These are phyloP conservation scores for Cepphus grylle DNA, from an alignment of 2,113 vertebrate genomes.

Conservation along the genomic window DNA sequence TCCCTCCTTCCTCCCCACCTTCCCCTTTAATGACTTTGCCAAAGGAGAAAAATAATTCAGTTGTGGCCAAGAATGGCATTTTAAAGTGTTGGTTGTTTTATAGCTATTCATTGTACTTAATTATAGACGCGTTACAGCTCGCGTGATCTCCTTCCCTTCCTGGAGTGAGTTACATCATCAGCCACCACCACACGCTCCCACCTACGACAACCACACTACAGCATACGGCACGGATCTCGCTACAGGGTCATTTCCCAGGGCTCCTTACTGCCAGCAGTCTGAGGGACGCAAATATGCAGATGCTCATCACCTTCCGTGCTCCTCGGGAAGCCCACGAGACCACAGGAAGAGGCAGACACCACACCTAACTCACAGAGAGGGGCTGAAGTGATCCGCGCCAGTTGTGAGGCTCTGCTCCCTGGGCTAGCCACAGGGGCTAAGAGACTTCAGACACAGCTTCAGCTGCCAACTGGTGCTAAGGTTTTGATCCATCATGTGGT, in stretches of 20 bases:
- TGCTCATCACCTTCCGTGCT: not conserved
- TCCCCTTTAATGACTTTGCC: not conserved
- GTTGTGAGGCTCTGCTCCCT: not conserved
- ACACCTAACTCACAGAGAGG: not conserved
- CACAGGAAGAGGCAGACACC: not conserved
- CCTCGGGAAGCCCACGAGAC: not conserved
- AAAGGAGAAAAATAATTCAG: slow-evolving; percentile 6
- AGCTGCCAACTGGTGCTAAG: not conserved
- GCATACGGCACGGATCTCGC: not conserved
- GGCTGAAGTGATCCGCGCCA: accelerated
- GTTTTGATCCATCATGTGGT: accelerated
- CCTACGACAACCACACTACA: not conserved
- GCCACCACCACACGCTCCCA: not conserved
- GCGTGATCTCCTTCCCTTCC: slow-evolving; percentile 1
- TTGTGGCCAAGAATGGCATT: not conserved
- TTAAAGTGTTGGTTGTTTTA: slow-evolving; percentile 4
- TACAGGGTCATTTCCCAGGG: not conserved
- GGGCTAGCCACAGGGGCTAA: not conserved
- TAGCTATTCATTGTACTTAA: slow-evolving; percentile 24
- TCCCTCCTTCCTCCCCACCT: not conserved
- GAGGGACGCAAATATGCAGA: not conserved
- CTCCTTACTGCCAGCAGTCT: not conserved
- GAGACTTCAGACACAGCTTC: not conserved
- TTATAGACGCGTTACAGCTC: slow-evolving; percentile 40
- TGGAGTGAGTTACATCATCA: not conserved